phyloP scores from a whole-genome alignment of 2,113 vertebrate genomes.

The Cranoglanis bouderius region DNA sequence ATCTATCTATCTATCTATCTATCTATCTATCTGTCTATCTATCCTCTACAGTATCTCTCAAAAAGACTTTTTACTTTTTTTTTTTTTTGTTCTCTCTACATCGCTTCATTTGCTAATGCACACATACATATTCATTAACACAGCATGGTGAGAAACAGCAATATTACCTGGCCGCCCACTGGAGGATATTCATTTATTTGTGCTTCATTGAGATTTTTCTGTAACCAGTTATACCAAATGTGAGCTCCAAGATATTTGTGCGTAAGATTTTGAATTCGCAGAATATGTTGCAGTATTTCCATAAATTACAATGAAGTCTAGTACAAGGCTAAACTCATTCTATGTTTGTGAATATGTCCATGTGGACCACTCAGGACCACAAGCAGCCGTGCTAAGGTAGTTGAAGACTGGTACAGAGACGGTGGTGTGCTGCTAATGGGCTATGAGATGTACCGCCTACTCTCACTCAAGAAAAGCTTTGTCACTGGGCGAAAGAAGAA shows the following conservation, averaged over 20 bases:
- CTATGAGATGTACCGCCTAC: slow-evolving; percentile 97
- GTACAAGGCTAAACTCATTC: neutral
- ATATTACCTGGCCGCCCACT: neutral
- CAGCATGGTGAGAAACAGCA: neutral
- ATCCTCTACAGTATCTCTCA: neutral
- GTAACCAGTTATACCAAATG: neutral
- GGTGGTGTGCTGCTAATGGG: slow-evolving; percentile 97
- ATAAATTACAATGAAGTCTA: neutral
- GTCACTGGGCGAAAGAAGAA: slow-evolving; percentile 93
- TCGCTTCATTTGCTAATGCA: neutral
- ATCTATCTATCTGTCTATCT: neutral
- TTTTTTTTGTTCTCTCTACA: neutral
- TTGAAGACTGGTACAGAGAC: slow-evolving; percentile 89
- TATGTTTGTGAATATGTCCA: neutral
- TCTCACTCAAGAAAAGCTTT: slow-evolving; percentile 97
- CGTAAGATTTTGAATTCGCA: neutral
- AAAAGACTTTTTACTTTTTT: neutral
- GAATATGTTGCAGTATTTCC: neutral
- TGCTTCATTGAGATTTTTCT: neutral
- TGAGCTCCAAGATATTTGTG: neutral
- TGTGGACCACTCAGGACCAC: slow-evolving; percentile 77
- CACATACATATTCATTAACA: neutral
- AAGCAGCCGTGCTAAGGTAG: slow-evolving; percentile 90
- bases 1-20: neutral
- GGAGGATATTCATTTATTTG: neutral